Base-by-base conservation (phyloP, 2,113 vertebrate species). In the Coptodon bakossiorum region DNA sequence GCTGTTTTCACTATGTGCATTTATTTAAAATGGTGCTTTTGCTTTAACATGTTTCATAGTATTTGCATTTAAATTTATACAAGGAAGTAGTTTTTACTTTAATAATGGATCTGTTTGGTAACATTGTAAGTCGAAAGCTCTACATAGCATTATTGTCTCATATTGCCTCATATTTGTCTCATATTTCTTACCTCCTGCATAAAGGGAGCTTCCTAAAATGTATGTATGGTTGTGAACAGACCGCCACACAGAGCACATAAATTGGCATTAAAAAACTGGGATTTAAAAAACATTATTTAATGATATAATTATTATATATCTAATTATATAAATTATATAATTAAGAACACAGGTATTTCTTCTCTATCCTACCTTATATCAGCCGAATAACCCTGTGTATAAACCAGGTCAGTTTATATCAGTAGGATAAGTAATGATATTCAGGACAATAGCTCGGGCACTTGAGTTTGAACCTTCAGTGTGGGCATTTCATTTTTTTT, bases 311-410 rank as follows among this genome's bases (percentile, higher is more conserved):
- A 52, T 54, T 24, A 54, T 24, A 4, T 54, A 54, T 54, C 53
- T 54, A 54, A 54, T 24, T 54, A 54, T 54, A 54, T 54, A 54
- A 54, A 6, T 54, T 4, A 56, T 56, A 7, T 56, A 1, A 56
- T 27, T 56, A 56, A 27, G 12, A 56, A 27, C 0, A 56, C 11
- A 3, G 0, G 0, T 27, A 13, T 27, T 56, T 56, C 6, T 13
- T 56, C 3, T 27, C 54, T 8, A 14, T 57, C 22, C 22, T 27
- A 27, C 54, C 4, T 56, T 56, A 14, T 56, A 56, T 56, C 22
- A 56, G 54, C 54, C 3, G 1, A 14, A 3, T 13, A 56, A 56
- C 22, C 54, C 22, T 27, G 22, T 57, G 54, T 57, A 27, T 0
- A 7, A 27, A 57, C 22, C 54, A 57, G 54, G 54, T 56, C 54